Evolutionary conservation across 1,140 invertebrate genomes (phyloP).

Genomic region (Cephus cinctus): DNA sequence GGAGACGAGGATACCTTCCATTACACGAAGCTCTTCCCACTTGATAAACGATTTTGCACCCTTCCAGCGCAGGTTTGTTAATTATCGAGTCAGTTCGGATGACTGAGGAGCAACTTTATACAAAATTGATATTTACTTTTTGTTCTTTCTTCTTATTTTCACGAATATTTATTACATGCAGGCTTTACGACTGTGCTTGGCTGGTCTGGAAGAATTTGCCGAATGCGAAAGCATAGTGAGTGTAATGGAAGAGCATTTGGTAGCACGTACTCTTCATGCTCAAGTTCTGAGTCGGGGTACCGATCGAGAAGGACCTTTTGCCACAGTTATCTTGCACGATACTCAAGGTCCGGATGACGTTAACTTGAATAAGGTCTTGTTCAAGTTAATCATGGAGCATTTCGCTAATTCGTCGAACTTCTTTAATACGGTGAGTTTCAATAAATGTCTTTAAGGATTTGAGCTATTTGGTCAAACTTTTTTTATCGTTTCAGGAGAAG

Average conservation of each 20-base stretch:
- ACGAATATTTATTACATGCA: slow-evolving; percentile 28
- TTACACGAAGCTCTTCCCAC: slow-evolving; percentile 52
- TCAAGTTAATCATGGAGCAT: slow-evolving; percentile 20
- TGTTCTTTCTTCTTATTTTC: slow-evolving; percentile 5
- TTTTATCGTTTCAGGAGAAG: slow-evolving; percentile 27
- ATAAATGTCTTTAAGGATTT: slow-evolving; percentile 15
- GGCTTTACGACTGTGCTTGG: slow-evolving; percentile 62
- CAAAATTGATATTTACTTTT: background rate
- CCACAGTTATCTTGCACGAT: slow-evolving; percentile 29
- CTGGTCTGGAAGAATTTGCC: slow-evolving; percentile 60
- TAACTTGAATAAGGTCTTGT: slow-evolving; percentile 35
- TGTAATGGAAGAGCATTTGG: slow-evolving; percentile 27
- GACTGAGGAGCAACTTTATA: background rate
- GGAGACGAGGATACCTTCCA: slow-evolving; percentile 60
- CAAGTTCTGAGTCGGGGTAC: slow-evolving; percentile 13
- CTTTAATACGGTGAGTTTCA: slow-evolving; percentile 33
- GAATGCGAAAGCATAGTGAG: slow-evolving; percentile 26
- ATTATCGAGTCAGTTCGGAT: slow-evolving; percentile 1
- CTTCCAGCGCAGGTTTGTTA: slow-evolving; percentile 61
- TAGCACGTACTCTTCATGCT: slow-evolving; percentile 21
- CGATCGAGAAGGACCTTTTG: slow-evolving; percentile 13
- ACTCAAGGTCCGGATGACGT: slow-evolving; percentile 27
- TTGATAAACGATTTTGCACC: slow-evolving; percentile 59
- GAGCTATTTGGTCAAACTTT: background rate
- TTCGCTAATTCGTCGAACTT: slow-evolving; percentile 21